Base-by-base conservation (phyloP, 1,140 invertebrate species). In the Microplitis mediator region DNA sequence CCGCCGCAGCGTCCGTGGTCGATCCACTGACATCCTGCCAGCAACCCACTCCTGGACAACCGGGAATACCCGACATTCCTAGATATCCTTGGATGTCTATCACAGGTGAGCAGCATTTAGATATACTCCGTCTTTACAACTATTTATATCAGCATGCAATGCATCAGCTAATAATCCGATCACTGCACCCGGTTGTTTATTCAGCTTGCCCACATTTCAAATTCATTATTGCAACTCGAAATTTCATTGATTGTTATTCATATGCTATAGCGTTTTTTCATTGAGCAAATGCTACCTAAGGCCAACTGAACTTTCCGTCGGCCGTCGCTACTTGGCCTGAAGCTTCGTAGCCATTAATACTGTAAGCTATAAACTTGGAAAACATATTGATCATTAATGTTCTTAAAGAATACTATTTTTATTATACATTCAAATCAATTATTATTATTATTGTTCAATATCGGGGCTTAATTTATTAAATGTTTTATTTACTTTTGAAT, bases 21-120 rank as follows among this genome's bases (percentile, higher is more conserved):
- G 91, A 92, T 82, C 91, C 90, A 31, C 82, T 91, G 62, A 89
- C 89, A 71, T 91, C 90, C 61, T 90, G 90, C 84, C 92, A 86
- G 84, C 92, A 92, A 81, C 90, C 90, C 32, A 87, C 91, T 36
- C 87, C 92, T 77, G 89, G 92, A 79, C 89, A 93, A 88, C 91
- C 93, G 79, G 87, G 90, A 65, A 92, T 95, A 77, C 94, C 95
- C 36, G 94, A 95, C 86, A 94, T 97, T 81, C 95, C 95, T 13
- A 90, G 95, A 81, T 97, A 97, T 86, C 95, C 96, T n/a, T 97
- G 96, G 96, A 97, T 97, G 95, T 95, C 95, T 78, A 95, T 97
- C 85, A 96, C 95, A 89, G 96, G 96, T 97, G 91, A 93, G 91
- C 91, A 23, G 3, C 8, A 56, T 54, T 16, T 14, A 36, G 11